Evolutionary conservation across 2,113 vertebrate species (phyloP).

Genomic region (Nerophis lumbriciformis): DNA sequence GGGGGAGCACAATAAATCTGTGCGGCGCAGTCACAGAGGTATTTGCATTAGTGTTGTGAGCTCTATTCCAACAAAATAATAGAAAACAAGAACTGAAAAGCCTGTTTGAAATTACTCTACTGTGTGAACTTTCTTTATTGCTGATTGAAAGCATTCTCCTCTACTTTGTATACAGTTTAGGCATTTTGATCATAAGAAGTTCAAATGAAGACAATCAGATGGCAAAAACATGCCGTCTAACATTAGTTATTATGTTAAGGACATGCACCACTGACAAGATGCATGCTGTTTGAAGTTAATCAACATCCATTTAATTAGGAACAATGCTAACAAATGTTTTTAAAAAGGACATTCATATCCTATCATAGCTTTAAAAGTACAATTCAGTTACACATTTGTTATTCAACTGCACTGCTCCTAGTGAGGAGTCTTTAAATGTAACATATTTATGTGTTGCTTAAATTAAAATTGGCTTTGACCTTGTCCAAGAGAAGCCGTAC

Average conservation of each 20-base stretch:
- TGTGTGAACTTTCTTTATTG: conserved; percentile 49
- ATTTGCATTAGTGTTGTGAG: background rate
- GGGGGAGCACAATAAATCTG: conserved; percentile 20
- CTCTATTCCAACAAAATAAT: too few relatives aligned
- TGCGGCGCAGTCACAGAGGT: conserved; percentile 4
- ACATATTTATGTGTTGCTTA: conserved; percentile 13
- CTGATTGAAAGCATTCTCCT: conserved; percentile 52
- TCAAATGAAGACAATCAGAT: conserved; percentile 52
- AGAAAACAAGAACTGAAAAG: too few relatives aligned
- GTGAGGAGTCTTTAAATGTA: background rate
- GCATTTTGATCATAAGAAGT: conserved; percentile 37
- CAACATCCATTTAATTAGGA: conserved; percentile 37
- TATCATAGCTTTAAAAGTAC: conserved; percentile 41
- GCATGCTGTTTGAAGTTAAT: conserved; percentile 20
- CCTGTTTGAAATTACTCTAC: conserved; percentile 30
- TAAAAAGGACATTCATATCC: conserved; percentile 63
- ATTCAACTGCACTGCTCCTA: background rate
- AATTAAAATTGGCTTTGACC: conserved; percentile 9
- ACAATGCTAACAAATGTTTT: conserved; percentile 23
- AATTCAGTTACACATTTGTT: conserved; percentile 32
- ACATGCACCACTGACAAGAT: conserved; percentile 25
- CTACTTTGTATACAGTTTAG: conserved; percentile 42
- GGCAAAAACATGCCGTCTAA: conserved; percentile 38
- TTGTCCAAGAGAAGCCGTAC: conserved; percentile 2
- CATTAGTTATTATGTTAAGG: conserved; percentile 9